Evolutionary conservation across 2,888 invertebrate genomes (phyloP).

Genomic region (Nineta flava): DNA sequence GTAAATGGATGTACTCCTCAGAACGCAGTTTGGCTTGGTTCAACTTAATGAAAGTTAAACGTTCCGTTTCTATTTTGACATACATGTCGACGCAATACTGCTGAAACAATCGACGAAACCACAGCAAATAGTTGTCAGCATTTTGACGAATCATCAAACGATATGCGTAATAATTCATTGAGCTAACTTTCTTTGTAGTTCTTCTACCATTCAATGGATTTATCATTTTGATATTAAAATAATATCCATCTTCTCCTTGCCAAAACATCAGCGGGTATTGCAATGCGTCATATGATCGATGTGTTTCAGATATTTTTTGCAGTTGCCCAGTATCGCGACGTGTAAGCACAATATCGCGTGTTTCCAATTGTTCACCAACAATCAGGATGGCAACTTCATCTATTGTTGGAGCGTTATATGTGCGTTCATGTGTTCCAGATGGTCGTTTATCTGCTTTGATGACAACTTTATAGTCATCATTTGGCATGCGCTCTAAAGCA

Average conservation of each 20-base stretch:
- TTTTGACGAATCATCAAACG: conserved; percentile 18
- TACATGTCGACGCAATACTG: conserved; percentile 25
- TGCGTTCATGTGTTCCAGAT: conserved; percentile 17
- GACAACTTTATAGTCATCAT: conserved; percentile 17
- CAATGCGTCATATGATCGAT: conserved; percentile 16
- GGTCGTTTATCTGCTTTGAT: conserved; percentile 21
- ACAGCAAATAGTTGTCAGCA: conserved; percentile 16
- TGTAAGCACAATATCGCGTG: conserved; percentile 20
- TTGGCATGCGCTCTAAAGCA: conserved; percentile 15
- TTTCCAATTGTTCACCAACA: conserved; percentile 20
- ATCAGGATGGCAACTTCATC: conserved; percentile 23
- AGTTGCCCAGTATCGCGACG: conserved; percentile 12
- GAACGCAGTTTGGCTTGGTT: too few species aligned
- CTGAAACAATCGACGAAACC: conserved; percentile 18
- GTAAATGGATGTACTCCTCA: too few species aligned
- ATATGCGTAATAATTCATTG: too few species aligned
- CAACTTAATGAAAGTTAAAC: conserved; percentile 18
- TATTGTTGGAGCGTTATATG: conserved; percentile 22
- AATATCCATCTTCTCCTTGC: conserved; percentile 13
- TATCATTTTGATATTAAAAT: conserved; percentile 8
- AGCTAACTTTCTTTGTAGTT: too few species aligned
- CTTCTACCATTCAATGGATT: conserved; percentile 6
- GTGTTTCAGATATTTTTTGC: conserved; percentile 13
- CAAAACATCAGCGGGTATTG: conserved; percentile 19
- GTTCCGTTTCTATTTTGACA: conserved; percentile 23